A percentile compares a stretch with the other conserved stretches of the same genome.
Conservation (phyloP, 2,888 invertebrate species). For the Callyntrura sp. region DNA sequence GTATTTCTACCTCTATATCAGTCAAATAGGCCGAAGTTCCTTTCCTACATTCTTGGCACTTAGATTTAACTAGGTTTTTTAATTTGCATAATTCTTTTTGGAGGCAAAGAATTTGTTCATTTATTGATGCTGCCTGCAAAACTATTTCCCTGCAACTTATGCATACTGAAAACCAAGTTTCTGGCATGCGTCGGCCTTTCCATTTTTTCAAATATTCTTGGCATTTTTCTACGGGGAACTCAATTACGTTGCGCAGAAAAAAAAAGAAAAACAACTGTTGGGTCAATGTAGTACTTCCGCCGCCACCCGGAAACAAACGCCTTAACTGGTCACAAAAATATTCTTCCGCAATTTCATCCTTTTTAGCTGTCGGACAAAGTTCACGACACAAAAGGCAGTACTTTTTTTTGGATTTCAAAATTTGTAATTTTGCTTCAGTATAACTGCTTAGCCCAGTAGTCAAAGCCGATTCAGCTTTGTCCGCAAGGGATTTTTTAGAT, state of each 20-base stretch:
- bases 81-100: neutral
- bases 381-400: slow-evolving; percentile 35
- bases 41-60: neutral
- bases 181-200: slow-evolving; percentile 28
- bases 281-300: slow-evolving; percentile 6
- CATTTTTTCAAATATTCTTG: slow-evolving; percentile 25
- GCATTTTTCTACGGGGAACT: slow-evolving; percentile 31
- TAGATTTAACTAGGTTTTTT: neutral
- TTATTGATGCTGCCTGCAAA: slow-evolving; percentile 17
- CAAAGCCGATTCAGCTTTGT: neutral
- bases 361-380: neutral
- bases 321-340: neutral
- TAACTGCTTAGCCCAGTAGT: neutral
- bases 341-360: neutral
- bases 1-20: slow-evolving; percentile 9
- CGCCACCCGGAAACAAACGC: slow-evolving; percentile 14
- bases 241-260: slow-evolving; percentile 31
- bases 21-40: neutral
- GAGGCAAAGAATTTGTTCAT: neutral
- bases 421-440: slow-evolving; percentile 2
- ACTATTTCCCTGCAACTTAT: neutral
- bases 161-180: slow-evolving; percentile 56
- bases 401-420: neutral
- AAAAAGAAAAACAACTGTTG: slow-evolving; percentile 36
- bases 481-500: too few species aligned